A percentile compares a stretch with the other conserved stretches of the same genome.
Evolutionary conservation across 2,797 vertebrate species (phyloP).

Genomic region (Erpetoichthys calabaricus): DNA sequence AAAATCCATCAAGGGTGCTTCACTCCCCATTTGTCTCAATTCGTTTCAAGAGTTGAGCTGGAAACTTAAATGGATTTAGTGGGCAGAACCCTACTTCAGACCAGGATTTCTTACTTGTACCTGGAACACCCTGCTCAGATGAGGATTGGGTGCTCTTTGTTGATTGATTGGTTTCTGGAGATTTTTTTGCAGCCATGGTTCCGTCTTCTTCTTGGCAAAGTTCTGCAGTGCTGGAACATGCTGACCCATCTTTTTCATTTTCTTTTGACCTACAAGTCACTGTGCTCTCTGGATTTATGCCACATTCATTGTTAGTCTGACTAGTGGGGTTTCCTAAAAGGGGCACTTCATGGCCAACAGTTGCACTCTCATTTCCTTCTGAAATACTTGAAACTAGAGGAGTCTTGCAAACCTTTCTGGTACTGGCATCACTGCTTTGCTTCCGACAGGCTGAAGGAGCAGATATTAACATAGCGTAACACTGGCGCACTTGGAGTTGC

Average conservation of each 20-base stretch:
- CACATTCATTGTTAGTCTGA: background rate
- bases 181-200: background rate
- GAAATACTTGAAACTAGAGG: background rate
- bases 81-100: background rate
- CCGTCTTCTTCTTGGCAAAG: too few relatives aligned
- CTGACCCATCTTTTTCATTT: too few relatives aligned
- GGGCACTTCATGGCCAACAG: background rate
- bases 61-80: background rate
- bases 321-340: background rate
- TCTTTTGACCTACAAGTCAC: background rate
- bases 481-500: background rate
- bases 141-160: too few relatives aligned
- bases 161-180: background rate
- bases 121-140: too few relatives aligned
- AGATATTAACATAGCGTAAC: background rate
- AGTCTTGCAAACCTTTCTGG: background rate
- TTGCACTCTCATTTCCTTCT: background rate
- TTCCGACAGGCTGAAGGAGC: background rate
- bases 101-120: background rate
- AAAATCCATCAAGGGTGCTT: too few relatives aligned
- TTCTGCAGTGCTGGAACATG: too few relatives aligned
- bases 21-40: background rate
- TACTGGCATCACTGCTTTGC: background rate
- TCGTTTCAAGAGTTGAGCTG: background rate
- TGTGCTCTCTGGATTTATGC: background rate